Evolutionary conservation across 2,888 invertebrate species (phyloP).

Genomic region (Dryococelus australis): DNA sequence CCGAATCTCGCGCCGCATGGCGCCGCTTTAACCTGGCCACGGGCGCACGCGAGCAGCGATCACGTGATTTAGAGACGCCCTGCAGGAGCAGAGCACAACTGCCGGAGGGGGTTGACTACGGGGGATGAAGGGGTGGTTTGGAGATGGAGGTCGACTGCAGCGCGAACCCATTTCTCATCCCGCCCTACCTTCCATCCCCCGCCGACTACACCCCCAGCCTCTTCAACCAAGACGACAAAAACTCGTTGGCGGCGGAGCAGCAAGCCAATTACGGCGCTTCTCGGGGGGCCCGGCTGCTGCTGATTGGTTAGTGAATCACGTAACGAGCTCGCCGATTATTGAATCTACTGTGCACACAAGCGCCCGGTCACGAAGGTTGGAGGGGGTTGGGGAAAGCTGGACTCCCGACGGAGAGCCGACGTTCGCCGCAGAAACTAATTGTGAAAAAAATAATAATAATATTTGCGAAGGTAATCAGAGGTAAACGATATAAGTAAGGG

Average conservation of each 20-base stretch:
- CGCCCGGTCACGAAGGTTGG: neutral
- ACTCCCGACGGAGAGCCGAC: neutral
- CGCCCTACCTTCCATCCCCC: slow-evolving; percentile 20
- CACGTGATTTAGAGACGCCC: neutral
- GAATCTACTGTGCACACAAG: slow-evolving; percentile 38
- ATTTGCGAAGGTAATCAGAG: slow-evolving; percentile 42
- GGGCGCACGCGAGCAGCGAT: neutral
- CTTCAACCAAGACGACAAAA: slow-evolving; percentile 34
- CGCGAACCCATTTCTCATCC: neutral
- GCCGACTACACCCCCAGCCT: slow-evolving; percentile 27
- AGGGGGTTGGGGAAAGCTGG: neutral
- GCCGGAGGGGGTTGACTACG: neutral
- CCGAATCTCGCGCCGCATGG: too few relatives aligned
- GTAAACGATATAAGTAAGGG: slow-evolving; percentile 45
- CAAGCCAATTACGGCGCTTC: slow-evolving; percentile 44
- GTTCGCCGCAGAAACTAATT: slow-evolving; percentile 41
- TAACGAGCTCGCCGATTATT: slow-evolving; percentile 42
- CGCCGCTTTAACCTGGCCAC: neutral
- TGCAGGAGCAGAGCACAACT: neutral
- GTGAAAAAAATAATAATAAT: slow-evolving; percentile 36
- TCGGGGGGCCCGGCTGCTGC: slow-evolving; percentile 43
- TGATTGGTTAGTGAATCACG: slow-evolving; percentile 42
- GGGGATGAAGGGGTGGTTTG: neutral
- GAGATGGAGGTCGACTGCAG: neutral
- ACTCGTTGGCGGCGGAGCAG: slow-evolving; percentile 39